A percentile compares a stretch with the other conserved stretches of the same genome.
Conservation (phyloP, 2,888 invertebrate genomes). For the Beris morrisii region DNA sequence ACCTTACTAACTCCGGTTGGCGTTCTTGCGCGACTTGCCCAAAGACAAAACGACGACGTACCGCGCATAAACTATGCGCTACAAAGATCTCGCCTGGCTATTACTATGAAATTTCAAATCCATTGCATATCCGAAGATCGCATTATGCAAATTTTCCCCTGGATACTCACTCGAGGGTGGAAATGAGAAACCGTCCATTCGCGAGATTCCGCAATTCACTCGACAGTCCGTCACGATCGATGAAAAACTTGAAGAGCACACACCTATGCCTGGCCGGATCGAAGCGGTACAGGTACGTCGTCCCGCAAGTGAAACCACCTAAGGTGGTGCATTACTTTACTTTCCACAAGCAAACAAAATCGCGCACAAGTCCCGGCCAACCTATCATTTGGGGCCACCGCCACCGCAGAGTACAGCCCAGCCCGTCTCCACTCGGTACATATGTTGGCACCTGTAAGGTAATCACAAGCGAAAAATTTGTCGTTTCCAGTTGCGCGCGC, state of each 20-base stretch:
- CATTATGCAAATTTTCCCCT: constrained; percentile 41
- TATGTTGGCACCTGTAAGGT: background rate
- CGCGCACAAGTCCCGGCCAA: constrained; percentile 12
- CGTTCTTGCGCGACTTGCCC: background rate
- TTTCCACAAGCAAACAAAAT: constrained; percentile 9
- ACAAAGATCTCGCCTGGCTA: constrained; percentile 13
- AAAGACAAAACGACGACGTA: constrained; percentile 27
- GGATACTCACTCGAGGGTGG: constrained; percentile 40
- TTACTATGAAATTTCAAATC: constrained; percentile 25
- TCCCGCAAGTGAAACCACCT: constrained; percentile 16
- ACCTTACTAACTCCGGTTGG: background rate
- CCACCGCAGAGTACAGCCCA: too few species aligned
- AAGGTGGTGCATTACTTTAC: constrained; percentile 31
- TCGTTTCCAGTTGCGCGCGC: constrained; percentile 26
- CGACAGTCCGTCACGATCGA: constrained; percentile 20
- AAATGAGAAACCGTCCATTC: constrained; percentile 35
- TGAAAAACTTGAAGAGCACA: background rate
- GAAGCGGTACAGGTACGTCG: background rate
- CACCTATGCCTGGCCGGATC: background rate
- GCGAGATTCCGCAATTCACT: constrained; percentile 28
- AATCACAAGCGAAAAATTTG: constrained; percentile 25
- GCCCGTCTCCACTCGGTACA: too few species aligned
- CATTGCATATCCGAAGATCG: constrained; percentile 33
- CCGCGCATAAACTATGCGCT: constrained; percentile 23
- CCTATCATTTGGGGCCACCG: constrained; percentile 24